Conservation (phyloP, 2,888 invertebrate genomes). For the Drosophila mayaguana region DNA sequence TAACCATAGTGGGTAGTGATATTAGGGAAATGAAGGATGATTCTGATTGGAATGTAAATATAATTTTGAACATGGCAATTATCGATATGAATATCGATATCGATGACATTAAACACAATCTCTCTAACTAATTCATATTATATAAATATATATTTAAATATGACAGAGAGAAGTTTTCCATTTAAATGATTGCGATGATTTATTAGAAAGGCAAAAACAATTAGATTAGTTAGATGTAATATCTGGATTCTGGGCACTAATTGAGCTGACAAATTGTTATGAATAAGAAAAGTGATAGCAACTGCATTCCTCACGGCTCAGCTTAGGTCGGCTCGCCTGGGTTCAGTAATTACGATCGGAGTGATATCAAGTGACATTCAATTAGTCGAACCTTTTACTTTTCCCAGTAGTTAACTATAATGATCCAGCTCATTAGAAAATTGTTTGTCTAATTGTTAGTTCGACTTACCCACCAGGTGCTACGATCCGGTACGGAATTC, state of each 20-base stretch:
- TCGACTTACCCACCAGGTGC: constrained; percentile 33
- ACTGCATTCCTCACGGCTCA: constrained; percentile 1
- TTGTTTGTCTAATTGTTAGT: constrained; percentile 39
- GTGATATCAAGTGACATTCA: constrained; percentile 12
- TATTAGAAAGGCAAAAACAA: constrained; percentile 15
- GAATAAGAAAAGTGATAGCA: constrained; percentile 2
- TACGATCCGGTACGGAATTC: constrained; percentile 15
- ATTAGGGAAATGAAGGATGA: neutral
- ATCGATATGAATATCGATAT: neutral
- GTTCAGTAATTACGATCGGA: constrained; percentile 1
- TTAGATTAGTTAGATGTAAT: constrained; percentile 1
- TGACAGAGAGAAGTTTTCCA: constrained; percentile 6
- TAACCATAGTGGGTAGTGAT: too few species aligned
- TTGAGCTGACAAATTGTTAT: constrained; percentile 4
- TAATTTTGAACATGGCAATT: neutral
- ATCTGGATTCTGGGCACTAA: constrained; percentile 11
- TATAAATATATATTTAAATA: neutral
- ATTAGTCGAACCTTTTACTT: constrained; percentile 23
- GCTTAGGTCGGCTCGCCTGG: neutral
- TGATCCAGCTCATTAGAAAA: constrained; percentile 21
- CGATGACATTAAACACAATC: neutral
- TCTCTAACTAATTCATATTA: too few species aligned
- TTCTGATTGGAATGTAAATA: too few species aligned
- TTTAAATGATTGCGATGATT: neutral
- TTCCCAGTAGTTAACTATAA: constrained; percentile 5